A percentile compares a stretch with the other conserved stretches of the same genome.
Evolutionary conservation across 1,140 invertebrate genomes (phyloP).

Genomic region (Drosophila teissieri): DNA sequence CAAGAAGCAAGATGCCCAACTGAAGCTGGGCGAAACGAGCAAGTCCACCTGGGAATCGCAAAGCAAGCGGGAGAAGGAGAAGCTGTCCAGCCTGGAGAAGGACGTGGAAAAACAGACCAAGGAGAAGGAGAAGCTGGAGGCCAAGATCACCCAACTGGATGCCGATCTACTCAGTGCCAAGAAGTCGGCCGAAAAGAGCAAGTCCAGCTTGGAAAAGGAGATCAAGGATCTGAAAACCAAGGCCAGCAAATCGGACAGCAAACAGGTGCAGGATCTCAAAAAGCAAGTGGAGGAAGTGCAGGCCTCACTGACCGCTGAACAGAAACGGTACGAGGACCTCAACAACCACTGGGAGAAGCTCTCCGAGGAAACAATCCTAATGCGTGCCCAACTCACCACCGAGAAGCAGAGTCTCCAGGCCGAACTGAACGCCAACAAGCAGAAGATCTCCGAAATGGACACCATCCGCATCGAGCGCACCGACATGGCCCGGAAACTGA

Average conservation of each 20-base stretch:
- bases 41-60: constrained; percentile 68
- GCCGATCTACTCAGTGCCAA: constrained; percentile 85
- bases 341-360: constrained; percentile 92
- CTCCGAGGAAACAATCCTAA: constrained; percentile 92
- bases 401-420: constrained; percentile 90
- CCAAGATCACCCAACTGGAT: constrained; percentile 70
- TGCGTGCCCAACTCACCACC: constrained; percentile 90
- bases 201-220: constrained; percentile 85
- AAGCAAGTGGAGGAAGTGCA: constrained; percentile 87
- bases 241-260: constrained; percentile 77
- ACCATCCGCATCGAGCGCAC: constrained; percentile 71
- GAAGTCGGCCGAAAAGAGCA: constrained; percentile 85
- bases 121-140: constrained; percentile 74
- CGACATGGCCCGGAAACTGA: constrained; percentile 88
- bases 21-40: constrained; percentile 67
- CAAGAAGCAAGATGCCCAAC: constrained; percentile 71
- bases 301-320: constrained; percentile 87
- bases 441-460: constrained; percentile 73
- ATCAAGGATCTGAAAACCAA: constrained; percentile 86
- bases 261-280: constrained; percentile 88
- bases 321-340: constrained; percentile 91
- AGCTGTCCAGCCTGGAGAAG: constrained; percentile 87
- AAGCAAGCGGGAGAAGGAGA: constrained; percentile 85
- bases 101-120: constrained; percentile 88
- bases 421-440: constrained; percentile 64